Evolutionary conservation across 2,888 invertebrate species (phyloP).

Genomic region (Dione juno): DNA sequence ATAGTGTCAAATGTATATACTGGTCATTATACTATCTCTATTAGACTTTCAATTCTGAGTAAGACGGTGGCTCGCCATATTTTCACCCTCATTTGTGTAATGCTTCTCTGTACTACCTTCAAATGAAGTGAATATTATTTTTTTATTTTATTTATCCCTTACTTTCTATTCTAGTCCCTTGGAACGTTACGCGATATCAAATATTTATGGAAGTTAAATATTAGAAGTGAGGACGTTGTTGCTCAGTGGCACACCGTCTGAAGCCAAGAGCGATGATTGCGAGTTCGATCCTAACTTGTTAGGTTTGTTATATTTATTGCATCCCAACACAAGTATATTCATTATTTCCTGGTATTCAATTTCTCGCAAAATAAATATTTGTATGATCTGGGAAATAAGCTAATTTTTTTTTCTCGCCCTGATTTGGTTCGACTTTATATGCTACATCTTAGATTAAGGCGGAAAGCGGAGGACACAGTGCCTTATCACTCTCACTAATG

Average conservation of each 20-base stretch:
- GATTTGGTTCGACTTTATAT: too few relatives aligned
- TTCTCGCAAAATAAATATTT: too few relatives aligned
- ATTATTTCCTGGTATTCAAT: too few relatives aligned
- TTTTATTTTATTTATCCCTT: conserved; percentile 42
- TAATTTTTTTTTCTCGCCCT: too few relatives aligned
- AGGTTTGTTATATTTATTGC: too few relatives aligned
- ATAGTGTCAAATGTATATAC: neutral
- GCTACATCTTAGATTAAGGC: too few relatives aligned
- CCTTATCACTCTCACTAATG: too few relatives aligned
- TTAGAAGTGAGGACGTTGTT: neutral
- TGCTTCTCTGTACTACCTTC: conserved; percentile 47
- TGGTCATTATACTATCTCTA: conserved; percentile 9
- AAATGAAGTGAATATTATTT: conserved; percentile 48
- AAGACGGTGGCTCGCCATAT: conserved; percentile 33
- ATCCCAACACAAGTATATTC: too few relatives aligned
- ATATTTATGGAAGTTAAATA: neutral
- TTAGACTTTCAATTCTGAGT: conserved; percentile 5
- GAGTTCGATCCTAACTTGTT: neutral
- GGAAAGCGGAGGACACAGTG: too few relatives aligned
- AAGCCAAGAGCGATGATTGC: neutral
- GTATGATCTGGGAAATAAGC: too few relatives aligned
- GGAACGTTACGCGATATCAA: conserved; percentile 15
- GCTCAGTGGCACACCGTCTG: neutral
- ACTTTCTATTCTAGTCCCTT: conserved; percentile 21
- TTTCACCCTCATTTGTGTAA: conserved; percentile 52